phyloP scores from a whole-genome alignment of 1,140 invertebrate species.

The Calosoma granatense region DNA sequence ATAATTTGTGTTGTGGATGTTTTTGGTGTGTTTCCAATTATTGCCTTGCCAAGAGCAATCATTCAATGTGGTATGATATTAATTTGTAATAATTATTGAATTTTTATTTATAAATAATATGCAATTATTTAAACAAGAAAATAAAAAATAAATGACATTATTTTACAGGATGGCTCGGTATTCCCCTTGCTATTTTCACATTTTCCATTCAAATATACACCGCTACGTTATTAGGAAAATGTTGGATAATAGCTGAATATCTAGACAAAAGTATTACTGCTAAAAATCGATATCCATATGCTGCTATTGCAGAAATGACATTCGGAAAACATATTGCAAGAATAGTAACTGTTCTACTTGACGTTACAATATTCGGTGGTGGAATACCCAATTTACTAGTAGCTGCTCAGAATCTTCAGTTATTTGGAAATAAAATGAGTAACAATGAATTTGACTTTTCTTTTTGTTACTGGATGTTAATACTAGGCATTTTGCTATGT shows the following conservation, averaged over 20 bases:
- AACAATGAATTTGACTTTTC: slow-evolving; percentile 50
- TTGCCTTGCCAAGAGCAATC: slow-evolving; percentile 58
- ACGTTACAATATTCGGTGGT: slow-evolving; percentile 61
- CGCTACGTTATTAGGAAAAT: slow-evolving; percentile 56
- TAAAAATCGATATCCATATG: slow-evolving; percentile 64
- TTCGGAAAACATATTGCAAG: slow-evolving; percentile 46
- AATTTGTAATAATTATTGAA: slow-evolving; percentile 13
- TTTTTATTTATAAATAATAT: slow-evolving; percentile 13
- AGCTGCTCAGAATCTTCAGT: slow-evolving; percentile 66
- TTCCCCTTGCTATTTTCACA: slow-evolving; percentile 54
- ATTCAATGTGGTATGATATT: slow-evolving; percentile 53
- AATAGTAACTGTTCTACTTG: slow-evolving; percentile 54
- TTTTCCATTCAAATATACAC: slow-evolving; percentile 66
- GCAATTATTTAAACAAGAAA: slow-evolving; percentile 12
- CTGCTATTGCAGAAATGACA: slow-evolving; percentile 62
- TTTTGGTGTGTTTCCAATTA: slow-evolving; percentile 70
- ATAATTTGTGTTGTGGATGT: slow-evolving; percentile 66
- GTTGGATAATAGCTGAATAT: slow-evolving; percentile 60
- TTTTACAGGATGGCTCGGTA: slow-evolving; percentile 56
- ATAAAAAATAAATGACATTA: slow-evolving; percentile 15
- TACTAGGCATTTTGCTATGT: slow-evolving; percentile 56
- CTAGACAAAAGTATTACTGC: slow-evolving; percentile 51
- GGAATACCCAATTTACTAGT: slow-evolving; percentile 68
- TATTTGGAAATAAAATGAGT: slow-evolving; percentile 56
- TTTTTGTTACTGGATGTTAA: slow-evolving; percentile 65